Conservation (phyloP, 2,797 vertebrate species). For the Gymnothorax reevesii region DNA sequence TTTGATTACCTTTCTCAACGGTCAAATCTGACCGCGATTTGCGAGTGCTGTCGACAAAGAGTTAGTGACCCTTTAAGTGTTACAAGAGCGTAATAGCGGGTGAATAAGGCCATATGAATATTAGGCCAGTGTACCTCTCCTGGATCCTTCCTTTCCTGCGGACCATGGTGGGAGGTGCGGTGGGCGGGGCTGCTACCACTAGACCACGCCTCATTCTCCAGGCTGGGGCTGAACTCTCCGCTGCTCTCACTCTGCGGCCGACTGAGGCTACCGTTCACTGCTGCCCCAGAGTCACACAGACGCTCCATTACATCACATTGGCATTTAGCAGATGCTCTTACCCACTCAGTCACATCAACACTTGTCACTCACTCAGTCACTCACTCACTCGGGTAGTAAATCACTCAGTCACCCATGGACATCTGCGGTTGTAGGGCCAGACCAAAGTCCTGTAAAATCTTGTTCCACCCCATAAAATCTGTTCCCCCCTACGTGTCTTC, state of each 20-base stretch:
- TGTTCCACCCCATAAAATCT: too few species aligned
- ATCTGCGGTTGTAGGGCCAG: too few species aligned
- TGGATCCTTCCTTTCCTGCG: conserved; percentile 85
- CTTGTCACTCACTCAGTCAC: too few species aligned
- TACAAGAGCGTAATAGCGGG: neutral
- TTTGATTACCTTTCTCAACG: too few species aligned
- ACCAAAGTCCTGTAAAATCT: too few species aligned
- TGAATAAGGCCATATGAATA: neutral
- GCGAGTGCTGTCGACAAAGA: conserved; percentile 64
- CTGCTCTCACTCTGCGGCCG: conserved; percentile 95
- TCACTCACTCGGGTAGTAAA: too few species aligned
- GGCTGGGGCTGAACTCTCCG: conserved; percentile 88
- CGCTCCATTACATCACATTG: too few species aligned
- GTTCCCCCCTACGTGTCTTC: too few species aligned
- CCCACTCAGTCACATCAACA: too few species aligned
- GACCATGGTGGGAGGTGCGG: conserved; percentile 81
- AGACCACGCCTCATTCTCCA: conserved; percentile 90
- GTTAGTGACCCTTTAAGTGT: neutral
- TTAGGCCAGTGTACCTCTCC: conserved; percentile 61
- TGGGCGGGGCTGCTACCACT: conserved; percentile 89
- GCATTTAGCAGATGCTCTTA: too few species aligned
- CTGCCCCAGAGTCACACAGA: conserved; percentile 35
- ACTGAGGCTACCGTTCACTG: conserved; percentile 81
- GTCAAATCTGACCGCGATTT: too few species aligned
- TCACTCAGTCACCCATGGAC: too few species aligned